phyloP scores from a whole-genome alignment of 2,888 invertebrate genomes.

The Chymomyza procnemis region DNA sequence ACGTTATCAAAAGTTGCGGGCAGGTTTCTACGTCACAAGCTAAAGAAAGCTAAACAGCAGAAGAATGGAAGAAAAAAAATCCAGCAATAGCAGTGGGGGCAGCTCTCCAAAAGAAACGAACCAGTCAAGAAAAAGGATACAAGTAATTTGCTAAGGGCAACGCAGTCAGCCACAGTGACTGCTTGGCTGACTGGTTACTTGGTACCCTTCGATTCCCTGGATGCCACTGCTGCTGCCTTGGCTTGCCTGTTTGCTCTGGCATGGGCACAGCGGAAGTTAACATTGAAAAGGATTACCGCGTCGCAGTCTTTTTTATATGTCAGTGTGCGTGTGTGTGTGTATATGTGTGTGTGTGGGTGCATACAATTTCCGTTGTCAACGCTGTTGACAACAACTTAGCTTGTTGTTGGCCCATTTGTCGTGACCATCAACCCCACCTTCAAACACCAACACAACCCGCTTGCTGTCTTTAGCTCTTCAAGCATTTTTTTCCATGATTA shows the following conservation, averaged over 20 bases:
- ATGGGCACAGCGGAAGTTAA: slow-evolving; percentile 63
- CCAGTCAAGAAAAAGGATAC: slow-evolving; percentile 68
- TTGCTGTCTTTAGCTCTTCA: slow-evolving; percentile 36
- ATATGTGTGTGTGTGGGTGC: neutral
- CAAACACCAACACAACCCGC: neutral
- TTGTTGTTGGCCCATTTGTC: neutral
- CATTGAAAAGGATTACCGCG: slow-evolving; percentile 73
- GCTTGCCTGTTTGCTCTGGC: neutral
- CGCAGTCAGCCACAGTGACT: neutral
- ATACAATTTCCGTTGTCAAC: neutral
- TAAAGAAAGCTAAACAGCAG: slow-evolving; percentile 10
- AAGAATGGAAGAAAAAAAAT: slow-evolving; percentile 3
- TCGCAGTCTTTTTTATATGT: slow-evolving; percentile 23
- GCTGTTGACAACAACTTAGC: neutral
- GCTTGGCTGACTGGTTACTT: neutral
- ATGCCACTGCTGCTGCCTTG: neutral
- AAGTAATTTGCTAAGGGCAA: slow-evolving; percentile 70
- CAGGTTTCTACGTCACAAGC: slow-evolving; percentile 10
- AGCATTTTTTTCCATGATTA: slow-evolving; percentile 39
- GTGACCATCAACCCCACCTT: slow-evolving; percentile 31
- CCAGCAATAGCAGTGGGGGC: neutral
- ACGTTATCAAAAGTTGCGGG: slow-evolving; percentile 71
- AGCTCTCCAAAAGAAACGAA: slow-evolving; percentile 41
- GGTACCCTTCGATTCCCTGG: neutral
- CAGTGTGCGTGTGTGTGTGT: neutral